Base-by-base conservation (phyloP, 92 coral and sea anemone species). In the Siderastrea siderea region DNA sequence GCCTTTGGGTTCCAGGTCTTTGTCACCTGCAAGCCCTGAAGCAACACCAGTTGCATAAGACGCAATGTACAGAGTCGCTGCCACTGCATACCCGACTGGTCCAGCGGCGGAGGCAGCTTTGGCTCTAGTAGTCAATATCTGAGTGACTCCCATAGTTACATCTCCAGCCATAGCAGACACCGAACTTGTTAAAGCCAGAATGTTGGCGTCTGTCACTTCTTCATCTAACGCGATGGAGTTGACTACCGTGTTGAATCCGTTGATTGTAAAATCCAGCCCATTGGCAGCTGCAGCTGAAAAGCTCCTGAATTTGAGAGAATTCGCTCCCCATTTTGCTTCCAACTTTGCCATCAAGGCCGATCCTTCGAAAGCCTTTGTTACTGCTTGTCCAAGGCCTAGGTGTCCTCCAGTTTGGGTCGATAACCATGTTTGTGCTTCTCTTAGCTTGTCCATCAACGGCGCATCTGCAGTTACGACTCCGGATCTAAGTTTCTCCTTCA, bases 401-500 rank as follows among this genome's bases (percentile, higher is more conserved):
- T 80, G 84, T 7, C 84, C 84, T 14, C 84, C 84, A 80, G 84
- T 80, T 62, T 80, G 84, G 54, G 84, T 80, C 10, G 84, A 80
- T 43, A 80, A 75, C 84, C 84, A 80, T 4, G 84, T 45, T 68
- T 80, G 84, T 44, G 54, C 84, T 62, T 80, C 84, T 51, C 71
- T 65, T 2, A 80, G 59, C 44, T 80, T 46, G 3, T 80, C 84
- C 55, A 80, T 46, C 58, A 60, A 43, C 16, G 84, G 44, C 10
- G 51, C 44, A 63, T 80, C 84, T 14, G 57, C 43, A 50, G 76
- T 45, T 7, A 65, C 73, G 9, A 80, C 75, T 12, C 84, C 84
- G 64, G 68, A 62, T 47, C 50, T 47, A 26, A 80, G 58, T 60
- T 80, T 80, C n/a, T 80, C 71, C 47, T 80, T 80, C 1, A 80